These are phyloP conservation scores for Corvus cornix DNA, from an alignment of 2,113 vertebrate genomes.

Conservation along the genomic window DNA sequence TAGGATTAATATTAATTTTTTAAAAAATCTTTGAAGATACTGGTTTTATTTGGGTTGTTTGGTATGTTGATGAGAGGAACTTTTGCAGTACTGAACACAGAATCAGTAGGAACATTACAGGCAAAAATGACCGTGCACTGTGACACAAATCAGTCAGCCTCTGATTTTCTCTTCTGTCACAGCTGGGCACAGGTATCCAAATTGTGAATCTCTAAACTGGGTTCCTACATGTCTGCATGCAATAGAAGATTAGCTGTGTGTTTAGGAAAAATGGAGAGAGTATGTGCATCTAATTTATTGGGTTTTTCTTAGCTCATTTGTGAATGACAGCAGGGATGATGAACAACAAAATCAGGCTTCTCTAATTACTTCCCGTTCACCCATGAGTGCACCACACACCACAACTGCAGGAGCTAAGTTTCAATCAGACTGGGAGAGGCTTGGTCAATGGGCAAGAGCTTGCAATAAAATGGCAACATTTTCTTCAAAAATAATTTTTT, in stretches of 20 bases:
- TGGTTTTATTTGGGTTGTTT: not conserved
- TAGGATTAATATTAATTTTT: not conserved
- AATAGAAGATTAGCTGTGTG: not conserved
- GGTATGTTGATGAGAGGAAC: not conserved
- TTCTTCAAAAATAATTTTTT: not conserved
- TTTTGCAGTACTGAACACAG: not conserved
- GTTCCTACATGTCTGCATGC: not conserved
- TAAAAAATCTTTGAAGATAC: not conserved
- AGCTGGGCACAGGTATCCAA: not conserved
- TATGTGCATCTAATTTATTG: not conserved
- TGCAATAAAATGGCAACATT: not conserved
- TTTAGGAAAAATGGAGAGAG: not conserved
- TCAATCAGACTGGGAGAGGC: not conserved
- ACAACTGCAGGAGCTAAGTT: not conserved
- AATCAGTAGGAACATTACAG: not conserved
- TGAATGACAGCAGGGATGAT: slow-evolving; percentile 9
- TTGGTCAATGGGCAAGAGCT: not conserved
- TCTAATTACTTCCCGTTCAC: not conserved
- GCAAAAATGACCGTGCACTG: not conserved
- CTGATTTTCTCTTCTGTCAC: not conserved
- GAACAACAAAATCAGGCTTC: not conserved
- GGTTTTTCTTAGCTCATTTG: not conserved
- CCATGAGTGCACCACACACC: not conserved
- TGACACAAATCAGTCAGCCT: not conserved
- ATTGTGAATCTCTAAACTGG: not conserved